Conservation (phyloP, 2,888 invertebrate genomes). For the Bellardia bayeri region DNA sequence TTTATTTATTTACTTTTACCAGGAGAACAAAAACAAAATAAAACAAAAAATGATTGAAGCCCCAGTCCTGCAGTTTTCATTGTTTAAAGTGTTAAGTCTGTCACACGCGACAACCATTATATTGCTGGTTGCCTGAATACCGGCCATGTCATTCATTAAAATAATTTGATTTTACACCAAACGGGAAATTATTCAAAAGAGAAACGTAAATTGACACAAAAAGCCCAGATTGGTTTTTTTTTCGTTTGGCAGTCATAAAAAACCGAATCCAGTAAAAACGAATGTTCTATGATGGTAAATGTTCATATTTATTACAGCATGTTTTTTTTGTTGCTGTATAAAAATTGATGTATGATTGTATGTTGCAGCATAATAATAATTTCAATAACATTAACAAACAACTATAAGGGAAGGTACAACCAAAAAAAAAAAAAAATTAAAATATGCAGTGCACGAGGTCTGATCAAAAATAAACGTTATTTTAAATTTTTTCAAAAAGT, state of each 20-base stretch:
- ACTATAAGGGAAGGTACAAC: too few species aligned
- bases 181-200: conserved; percentile 32
- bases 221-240: conserved; percentile 29
- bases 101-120: conserved; percentile 32
- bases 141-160: conserved; percentile 40
- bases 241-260: background rate
- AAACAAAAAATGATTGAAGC: conserved; percentile 6
- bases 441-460: too few species aligned
- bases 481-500: too few species aligned
- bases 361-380: too few species aligned
- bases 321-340: too few species aligned
- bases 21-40: background rate
- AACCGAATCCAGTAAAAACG: background rate
- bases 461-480: too few species aligned
- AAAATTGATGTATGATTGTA: too few species aligned
- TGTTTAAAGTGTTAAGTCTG: conserved; percentile 52
- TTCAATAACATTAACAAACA: too few species aligned
- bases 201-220: conserved; percentile 50
- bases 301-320: background rate
- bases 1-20: conserved; percentile 29
- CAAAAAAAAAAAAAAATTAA: too few species aligned
- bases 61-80: conserved; percentile 27
- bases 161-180: conserved; percentile 51
- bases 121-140: conserved; percentile 22
- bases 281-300: background rate